Base-by-base conservation (phyloP, 2,888 invertebrate species). In the Ethmia dodecea region DNA sequence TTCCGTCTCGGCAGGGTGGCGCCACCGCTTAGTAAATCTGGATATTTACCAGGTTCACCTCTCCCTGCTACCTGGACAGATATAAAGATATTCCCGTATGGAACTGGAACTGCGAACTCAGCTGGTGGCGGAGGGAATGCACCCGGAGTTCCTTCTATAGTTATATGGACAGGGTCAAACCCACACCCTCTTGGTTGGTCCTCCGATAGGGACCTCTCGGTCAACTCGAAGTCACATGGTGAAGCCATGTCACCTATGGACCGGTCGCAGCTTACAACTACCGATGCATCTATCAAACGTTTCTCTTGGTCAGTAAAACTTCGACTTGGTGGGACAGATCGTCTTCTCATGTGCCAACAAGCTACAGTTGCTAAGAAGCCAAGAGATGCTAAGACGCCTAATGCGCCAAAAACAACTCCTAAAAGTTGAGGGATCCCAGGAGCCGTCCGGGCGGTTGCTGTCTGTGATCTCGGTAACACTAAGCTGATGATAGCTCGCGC, bases 281-380 rank as follows among this genome's bases (percentile, higher is more conserved):
- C 56, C 75, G 94, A 94, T 15, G 94, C 91, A 55, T 95, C 94
- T 45, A 95, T 87, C 32, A 95, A 80, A 58, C 94, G 93, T 74
- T 95, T 95, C 60, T 95, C 95, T 78, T 95, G 95, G 60, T 95
- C 95, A 34, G 92, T 94, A 62, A 94, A 94, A 68, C 94, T 94
- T 43, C 89, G 83, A 46, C 88, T 88, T 0, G 88, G 84, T 16
- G 88, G 86, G 3, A 93, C 91, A 45, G 93, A 92, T 28, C 91
- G 89, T 70, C 93, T 93, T 38, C 94, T 88, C 35, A 93, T 90
- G 49, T 92, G 90, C 81, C 86, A 86, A 40, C 87, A 86, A 1
- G 81, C 84, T 26, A 88, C 80, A n/a, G 86, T 79, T 4, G 70
- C 80, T 35, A 84, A 67, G 30, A 89, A 77, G n/a, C 93, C 88